phyloP scores from a whole-genome alignment of 2,113 vertebrate species.

The Sprattus sprattus region DNA sequence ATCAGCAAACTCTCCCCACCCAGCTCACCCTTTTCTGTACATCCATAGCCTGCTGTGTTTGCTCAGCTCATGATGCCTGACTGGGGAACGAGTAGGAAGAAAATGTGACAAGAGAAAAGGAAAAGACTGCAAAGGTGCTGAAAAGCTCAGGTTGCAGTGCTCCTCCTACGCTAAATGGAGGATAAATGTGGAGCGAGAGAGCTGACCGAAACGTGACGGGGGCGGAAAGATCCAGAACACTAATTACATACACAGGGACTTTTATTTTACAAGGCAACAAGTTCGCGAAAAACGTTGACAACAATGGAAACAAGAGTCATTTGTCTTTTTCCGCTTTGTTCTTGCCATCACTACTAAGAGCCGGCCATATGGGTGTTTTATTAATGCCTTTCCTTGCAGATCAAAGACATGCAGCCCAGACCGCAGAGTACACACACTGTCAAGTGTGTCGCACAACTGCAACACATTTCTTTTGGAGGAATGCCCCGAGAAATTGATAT shows the following conservation, averaged over 20 bases:
- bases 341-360: constrained; percentile 24
- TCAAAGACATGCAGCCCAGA: constrained; percentile 48
- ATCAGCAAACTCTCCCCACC: constrained; percentile 37
- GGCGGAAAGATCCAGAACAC: constrained; percentile 18
- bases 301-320: constrained; percentile 40
- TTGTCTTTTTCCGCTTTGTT: constrained; percentile 45
- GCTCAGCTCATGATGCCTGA: constrained; percentile 31
- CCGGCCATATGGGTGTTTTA: constrained; percentile 52
- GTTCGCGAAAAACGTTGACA: background rate
- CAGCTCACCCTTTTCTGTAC: constrained; percentile 45
- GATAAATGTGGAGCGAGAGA: background rate
- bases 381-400: constrained; percentile 50
- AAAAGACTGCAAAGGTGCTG: constrained; percentile 65
- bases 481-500: constrained; percentile 54
- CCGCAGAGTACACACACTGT: constrained; percentile 43
- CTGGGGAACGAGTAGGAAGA: constrained; percentile 40
- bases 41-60: constrained; percentile 30
- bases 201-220: background rate
- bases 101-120: constrained; percentile 57
- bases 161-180: constrained; percentile 58
- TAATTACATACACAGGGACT: constrained; percentile 38
- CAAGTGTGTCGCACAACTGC: constrained; percentile 46
- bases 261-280: constrained; percentile 18
- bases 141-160: constrained; percentile 52
- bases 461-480: constrained; percentile 48